Conservation (phyloP, 2,888 invertebrate genomes). For the Nineta flava region DNA sequence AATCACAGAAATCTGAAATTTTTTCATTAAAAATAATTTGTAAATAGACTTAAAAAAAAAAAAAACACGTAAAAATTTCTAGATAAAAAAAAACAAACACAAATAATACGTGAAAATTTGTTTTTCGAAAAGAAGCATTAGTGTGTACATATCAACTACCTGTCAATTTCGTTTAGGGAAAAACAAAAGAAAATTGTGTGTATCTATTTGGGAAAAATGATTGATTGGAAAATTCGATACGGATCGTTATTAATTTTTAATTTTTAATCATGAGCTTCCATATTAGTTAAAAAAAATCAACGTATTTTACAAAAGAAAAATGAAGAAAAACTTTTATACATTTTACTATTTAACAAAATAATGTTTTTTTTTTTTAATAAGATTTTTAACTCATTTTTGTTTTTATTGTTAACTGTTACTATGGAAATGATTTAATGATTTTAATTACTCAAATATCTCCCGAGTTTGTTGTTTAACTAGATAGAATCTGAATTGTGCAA, state of each 20-base stretch:
- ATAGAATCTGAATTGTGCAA: too few species aligned
- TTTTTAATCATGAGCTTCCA: constrained; percentile 8
- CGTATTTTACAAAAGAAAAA: neutral
- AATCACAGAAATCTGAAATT: neutral
- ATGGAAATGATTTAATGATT: too few species aligned
- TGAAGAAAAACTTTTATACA: constrained; percentile 1
- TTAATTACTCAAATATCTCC: too few species aligned
- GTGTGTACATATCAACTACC: constrained; percentile 5
- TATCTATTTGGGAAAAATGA: too few species aligned
- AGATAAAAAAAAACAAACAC: too few species aligned
- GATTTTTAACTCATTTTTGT: too few species aligned
- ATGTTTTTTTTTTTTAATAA: too few species aligned
- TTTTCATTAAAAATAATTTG: neutral
- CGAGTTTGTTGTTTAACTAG: too few species aligned
- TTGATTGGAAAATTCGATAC: neutral
- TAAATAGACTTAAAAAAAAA: neutral
- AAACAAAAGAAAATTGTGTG: neutral
- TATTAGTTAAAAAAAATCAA: constrained; percentile 2
- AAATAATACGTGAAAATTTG: too few species aligned
- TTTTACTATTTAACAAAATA: neutral
- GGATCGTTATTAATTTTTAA: neutral
- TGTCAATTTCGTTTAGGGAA: constrained; percentile 6
- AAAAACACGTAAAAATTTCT: neutral
- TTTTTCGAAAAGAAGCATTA: neutral
- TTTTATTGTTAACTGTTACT: too few species aligned